A percentile compares a stretch with the other conserved stretches of the same genome.
Evolutionary conservation across 2,888 invertebrate genomes (phyloP).

Genomic region (Germaria angustata): DNA sequence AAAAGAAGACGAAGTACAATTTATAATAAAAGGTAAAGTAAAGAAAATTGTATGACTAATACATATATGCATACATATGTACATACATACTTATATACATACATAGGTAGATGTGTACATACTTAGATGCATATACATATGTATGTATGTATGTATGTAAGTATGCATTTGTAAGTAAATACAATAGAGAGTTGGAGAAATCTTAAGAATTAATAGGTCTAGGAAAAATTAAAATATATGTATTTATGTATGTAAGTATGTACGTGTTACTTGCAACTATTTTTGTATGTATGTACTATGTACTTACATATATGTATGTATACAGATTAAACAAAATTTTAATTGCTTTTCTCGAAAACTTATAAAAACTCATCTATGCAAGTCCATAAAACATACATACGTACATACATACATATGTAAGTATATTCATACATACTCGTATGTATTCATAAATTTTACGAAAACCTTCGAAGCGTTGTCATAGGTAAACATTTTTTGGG

Average conservation of each 20-base stretch:
- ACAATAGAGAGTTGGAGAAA: not conserved
- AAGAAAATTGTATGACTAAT: constrained; percentile 18
- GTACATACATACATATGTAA: not conserved
- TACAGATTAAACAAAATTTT: not conserved
- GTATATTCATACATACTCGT: no score
- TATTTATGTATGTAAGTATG: not conserved
- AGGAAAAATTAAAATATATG: not conserved
- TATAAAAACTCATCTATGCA: no score
- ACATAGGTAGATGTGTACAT: no score
- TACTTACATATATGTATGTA: no score
- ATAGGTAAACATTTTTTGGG: no score
- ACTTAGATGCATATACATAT: not conserved
- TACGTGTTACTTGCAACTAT: not conserved
- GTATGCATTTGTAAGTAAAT: not conserved
- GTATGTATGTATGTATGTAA: not conserved
- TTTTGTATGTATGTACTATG: no score
- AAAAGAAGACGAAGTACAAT: constrained; percentile 1
- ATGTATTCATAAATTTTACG: no score
- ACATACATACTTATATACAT: not conserved
- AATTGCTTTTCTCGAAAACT: not conserved
- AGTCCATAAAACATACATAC: not conserved
- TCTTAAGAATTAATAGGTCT: not conserved
- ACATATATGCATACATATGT: not conserved
- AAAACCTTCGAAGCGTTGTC: no score
- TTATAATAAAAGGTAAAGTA: not conserved